phyloP scores from a whole-genome alignment of 2,888 invertebrate species.

The Deroplatys truncata region DNA sequence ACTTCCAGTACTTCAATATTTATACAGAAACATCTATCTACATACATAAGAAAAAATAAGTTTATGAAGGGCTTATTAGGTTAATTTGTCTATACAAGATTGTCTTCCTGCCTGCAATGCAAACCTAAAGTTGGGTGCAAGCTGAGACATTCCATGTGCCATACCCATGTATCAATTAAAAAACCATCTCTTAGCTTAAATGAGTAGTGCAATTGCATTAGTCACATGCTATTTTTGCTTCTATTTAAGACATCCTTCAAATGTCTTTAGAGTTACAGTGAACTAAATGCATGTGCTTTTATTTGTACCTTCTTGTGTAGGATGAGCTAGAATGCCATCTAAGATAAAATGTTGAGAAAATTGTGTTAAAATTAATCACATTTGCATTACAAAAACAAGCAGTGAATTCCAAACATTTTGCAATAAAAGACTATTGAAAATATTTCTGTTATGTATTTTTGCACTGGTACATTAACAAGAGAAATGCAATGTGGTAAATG shows the following conservation, averaged over 20 bases:
- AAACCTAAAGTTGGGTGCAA: conserved; percentile 15
- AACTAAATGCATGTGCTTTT: background rate
- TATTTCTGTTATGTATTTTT: background rate
- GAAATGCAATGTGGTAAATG: background rate
- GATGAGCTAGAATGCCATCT: background rate
- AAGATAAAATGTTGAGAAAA: background rate
- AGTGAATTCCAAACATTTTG: background rate
- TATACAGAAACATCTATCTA: background rate
- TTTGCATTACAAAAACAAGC: background rate
- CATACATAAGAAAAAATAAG: background rate
- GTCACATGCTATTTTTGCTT: background rate
- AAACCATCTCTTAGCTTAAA: background rate
- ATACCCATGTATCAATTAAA: conserved; percentile 1
- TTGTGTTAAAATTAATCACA: background rate
- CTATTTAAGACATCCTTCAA: background rate
- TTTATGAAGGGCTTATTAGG: background rate
- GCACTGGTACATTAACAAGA: background rate
- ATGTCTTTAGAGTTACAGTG: background rate
- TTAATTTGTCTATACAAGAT: background rate
- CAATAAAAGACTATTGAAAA: background rate
- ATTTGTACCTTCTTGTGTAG: background rate
- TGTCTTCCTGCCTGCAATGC: conserved; percentile 16
- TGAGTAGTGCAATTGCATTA: background rate
- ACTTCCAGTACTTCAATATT: background rate
- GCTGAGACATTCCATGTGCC: conserved; percentile 7